phyloP scores from a whole-genome alignment of 2,797 vertebrate species.

The Xiphophorus birchmanni region DNA sequence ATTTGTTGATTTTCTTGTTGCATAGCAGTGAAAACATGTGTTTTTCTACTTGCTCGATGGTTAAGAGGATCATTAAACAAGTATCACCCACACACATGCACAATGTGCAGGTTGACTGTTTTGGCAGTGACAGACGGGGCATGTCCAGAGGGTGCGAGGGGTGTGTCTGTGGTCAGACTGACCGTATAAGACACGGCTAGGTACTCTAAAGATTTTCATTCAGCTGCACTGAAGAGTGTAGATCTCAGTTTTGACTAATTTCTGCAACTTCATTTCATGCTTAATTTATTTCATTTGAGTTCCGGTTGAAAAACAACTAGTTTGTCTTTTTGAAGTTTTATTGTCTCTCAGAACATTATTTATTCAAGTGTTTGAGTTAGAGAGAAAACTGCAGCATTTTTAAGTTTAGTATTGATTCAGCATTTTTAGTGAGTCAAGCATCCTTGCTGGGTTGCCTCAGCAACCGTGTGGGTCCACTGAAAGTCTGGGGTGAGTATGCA shows the following conservation, averaged over 20 bases:
- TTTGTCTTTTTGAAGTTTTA: background rate
- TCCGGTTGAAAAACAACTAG: background rate
- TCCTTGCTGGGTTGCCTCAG: constrained; percentile 71
- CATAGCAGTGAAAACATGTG: constrained; percentile 46
- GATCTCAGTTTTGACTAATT: constrained; percentile 20
- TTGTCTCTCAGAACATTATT: background rate
- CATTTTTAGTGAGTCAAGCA: constrained; percentile 57
- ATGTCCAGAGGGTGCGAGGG: constrained; percentile 63
- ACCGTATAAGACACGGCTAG: constrained; percentile 72
- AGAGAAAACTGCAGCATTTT: constrained; percentile 23
- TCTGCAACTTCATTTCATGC: background rate
- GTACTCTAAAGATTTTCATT: constrained; percentile 53
- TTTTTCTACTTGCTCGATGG: constrained; percentile 50
- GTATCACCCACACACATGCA: constrained; percentile 16
- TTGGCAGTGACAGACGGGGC: constrained; percentile 48
- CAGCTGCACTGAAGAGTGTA: constrained; percentile 34
- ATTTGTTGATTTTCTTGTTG: constrained; percentile 4
- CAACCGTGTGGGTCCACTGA: constrained; percentile 61
- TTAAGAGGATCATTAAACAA: constrained; percentile 38
- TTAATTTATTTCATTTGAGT: background rate
- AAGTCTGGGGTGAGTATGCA: constrained; percentile 72
- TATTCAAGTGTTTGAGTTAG: background rate
- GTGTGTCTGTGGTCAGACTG: constrained; percentile 69
- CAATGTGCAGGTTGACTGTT: constrained; percentile 19
- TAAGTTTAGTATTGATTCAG: constrained; percentile 47